Conservation (phyloP, 2,888 invertebrate genomes). For the Orgyia antiqua region DNA sequence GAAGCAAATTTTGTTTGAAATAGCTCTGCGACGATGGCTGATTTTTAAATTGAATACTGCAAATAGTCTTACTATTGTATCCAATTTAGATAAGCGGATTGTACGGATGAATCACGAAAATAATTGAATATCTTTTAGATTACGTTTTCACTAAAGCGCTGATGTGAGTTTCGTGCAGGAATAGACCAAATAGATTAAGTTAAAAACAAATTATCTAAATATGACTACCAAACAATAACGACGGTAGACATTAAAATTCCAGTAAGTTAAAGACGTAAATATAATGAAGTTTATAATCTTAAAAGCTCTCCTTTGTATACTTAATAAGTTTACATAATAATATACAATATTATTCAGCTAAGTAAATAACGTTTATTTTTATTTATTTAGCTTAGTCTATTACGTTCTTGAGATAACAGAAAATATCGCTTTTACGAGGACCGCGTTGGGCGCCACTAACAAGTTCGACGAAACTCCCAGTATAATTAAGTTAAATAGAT, state of each 20-base stretch:
- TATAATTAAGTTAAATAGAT: conserved; percentile 18
- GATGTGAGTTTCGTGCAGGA: background rate
- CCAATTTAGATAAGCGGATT: conserved; percentile 8
- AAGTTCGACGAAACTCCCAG: conserved; percentile 11
- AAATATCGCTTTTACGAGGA: conserved; percentile 13
- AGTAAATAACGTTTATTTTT: background rate
- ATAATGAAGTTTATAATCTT: no score
- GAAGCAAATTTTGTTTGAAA: background rate
- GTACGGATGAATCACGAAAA: conserved; percentile 1
- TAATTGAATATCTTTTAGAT: conserved; percentile 4
- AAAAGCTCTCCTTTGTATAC: no score
- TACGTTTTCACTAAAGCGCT: background rate
- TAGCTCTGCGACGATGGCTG: conserved; percentile 2
- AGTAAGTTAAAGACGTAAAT: no score
- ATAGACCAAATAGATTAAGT: background rate
- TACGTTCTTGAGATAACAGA: conserved; percentile 16
- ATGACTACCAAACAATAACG: no score
- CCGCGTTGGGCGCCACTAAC: conserved; percentile 26
- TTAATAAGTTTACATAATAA: no score
- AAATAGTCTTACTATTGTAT: conserved; percentile 9
- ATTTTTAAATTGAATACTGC: background rate
- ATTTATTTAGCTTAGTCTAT: conserved; percentile 12
- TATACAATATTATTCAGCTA: no score
- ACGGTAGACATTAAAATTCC: no score
- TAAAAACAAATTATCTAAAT: no score